Conservation (phyloP, 2,797 vertebrate genomes). For the Clarias platycephalus region DNA sequence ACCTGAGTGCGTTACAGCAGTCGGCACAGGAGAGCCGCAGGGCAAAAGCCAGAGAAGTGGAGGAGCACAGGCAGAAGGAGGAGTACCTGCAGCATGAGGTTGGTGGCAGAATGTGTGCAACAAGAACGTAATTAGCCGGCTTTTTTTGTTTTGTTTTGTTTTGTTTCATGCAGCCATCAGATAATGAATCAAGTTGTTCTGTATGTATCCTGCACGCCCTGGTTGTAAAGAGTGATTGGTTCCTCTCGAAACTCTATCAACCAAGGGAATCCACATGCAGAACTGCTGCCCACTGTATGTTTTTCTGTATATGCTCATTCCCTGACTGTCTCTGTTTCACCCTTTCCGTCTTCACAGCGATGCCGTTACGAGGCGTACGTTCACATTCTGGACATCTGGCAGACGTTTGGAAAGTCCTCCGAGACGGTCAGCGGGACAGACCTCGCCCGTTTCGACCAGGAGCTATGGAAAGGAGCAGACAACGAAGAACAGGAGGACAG, state of each 20-base stretch:
- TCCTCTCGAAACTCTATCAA: neutral
- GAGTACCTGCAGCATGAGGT: slow-evolving; percentile 87
- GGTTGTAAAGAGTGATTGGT: neutral
- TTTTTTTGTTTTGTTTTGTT: too few species aligned
- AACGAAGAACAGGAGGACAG: slow-evolving; percentile 55
- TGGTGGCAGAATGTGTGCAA: slow-evolving; percentile 23
- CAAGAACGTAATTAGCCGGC: neutral
- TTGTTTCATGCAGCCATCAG: neutral
- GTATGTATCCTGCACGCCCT: neutral
- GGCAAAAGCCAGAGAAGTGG: slow-evolving; percentile 77
- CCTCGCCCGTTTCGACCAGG: slow-evolving; percentile 75
- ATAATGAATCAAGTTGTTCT: neutral
- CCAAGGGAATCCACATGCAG: neutral
- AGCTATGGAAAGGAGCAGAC: slow-evolving; percentile 57
- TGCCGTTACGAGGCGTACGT: slow-evolving; percentile 84
- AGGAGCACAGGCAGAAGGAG: slow-evolving; percentile 79
- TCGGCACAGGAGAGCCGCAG: slow-evolving; percentile 70
- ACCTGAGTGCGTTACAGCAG: slow-evolving; percentile 76
- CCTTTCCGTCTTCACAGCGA: slow-evolving; percentile 66
- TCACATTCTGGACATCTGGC: slow-evolving; percentile 75
- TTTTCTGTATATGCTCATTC: neutral
- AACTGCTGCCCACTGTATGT: neutral
- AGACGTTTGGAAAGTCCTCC: slow-evolving; percentile 46
- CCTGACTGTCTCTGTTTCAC: neutral
- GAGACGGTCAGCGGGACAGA: slow-evolving; percentile 45